Evolutionary conservation across 53 echinoderm and acorn worm genomes (phyloP), one percentile per base, ranked within the genome.

Genomic region (Paelopatides confundens): DNA sequence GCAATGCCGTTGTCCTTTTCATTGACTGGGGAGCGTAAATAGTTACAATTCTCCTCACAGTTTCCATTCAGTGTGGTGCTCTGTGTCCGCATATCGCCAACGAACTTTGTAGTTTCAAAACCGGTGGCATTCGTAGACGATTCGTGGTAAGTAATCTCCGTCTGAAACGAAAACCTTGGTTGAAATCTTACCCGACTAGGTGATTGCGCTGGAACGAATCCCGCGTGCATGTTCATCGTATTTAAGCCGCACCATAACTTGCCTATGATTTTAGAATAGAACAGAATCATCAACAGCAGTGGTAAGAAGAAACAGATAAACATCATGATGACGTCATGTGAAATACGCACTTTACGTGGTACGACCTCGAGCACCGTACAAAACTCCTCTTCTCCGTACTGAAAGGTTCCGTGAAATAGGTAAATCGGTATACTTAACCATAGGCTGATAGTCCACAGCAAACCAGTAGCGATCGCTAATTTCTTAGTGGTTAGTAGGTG

Each of bases 161-260:
- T 90, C 11, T 90, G 90, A 40, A 90, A 85, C 34, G 77, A 77
- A 18, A 86, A 76, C 63, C 86, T 65, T 31, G 86, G 77, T 62
- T 77, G 86, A 2, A 86, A 77, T 48, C 86, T 47, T 15, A 67
- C n/a, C 33, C 50, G 36, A 9, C 51, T 32, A 3, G 77, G 32
- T 3, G 51, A 8, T 48, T 53, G 28, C n/a, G 65, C 66, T 6
- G 33, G 78, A 14, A 65, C 68, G 24, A 66, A 78, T 14, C 86
- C 35, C 5, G 79, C 63, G 23, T 86, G 71, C 26, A 85, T 62
- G 52, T 86, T 86, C 33, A 77, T 50, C 46, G 85, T 85, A n/a
- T 88, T 71, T 12, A 89, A 48, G 5, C 94, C 94, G 36, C 92
- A 90, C 94, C 94, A 96, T 0, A 96, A 63, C 53, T 88, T 94